Evolutionary conservation across 2,888 invertebrate genomes (phyloP).

Genomic region (Carpatolechia fugitivella): DNA sequence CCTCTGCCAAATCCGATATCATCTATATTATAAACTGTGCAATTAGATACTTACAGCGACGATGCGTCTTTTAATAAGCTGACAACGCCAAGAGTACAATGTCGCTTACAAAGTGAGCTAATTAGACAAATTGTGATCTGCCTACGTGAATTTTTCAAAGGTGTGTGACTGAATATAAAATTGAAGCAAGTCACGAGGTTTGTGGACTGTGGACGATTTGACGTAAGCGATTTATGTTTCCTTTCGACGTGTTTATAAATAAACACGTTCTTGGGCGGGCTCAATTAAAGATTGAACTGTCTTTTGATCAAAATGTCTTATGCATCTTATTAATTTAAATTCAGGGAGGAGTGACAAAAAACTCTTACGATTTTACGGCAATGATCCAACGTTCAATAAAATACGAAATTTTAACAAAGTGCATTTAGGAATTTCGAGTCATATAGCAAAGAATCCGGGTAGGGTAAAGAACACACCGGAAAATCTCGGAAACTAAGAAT

Average conservation of each 20-base stretch:
- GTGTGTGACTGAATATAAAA: background rate
- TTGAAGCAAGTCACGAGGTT: slow-evolving; percentile 3
- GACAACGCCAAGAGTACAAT: slow-evolving; percentile 22
- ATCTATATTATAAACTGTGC: slow-evolving; percentile 24
- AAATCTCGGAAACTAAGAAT: no score
- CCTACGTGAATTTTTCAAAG: slow-evolving; percentile 8
- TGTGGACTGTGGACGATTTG: background rate
- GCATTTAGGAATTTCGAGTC: no score
- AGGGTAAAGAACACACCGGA: no score
- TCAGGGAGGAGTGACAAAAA: no score
- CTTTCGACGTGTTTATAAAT: background rate
- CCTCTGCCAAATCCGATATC: slow-evolving; percentile 28
- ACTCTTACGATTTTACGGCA: no score
- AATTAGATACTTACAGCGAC: slow-evolving; percentile 21
- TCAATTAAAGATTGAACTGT: background rate
- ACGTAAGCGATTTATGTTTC: slow-evolving; percentile 1
- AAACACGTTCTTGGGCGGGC: background rate
- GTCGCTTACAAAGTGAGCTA: slow-evolving; percentile 14
- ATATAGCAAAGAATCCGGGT: no score
- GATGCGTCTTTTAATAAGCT: slow-evolving; percentile 19
- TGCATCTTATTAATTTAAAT: no score
- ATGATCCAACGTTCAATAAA: no score
- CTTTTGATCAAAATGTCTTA: background rate
- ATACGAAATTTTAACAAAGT: no score
- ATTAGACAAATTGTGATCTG: slow-evolving; percentile 15